Conservation (phyloP, 2,113 vertebrate genomes). For the Catharus bicknelli region DNA sequence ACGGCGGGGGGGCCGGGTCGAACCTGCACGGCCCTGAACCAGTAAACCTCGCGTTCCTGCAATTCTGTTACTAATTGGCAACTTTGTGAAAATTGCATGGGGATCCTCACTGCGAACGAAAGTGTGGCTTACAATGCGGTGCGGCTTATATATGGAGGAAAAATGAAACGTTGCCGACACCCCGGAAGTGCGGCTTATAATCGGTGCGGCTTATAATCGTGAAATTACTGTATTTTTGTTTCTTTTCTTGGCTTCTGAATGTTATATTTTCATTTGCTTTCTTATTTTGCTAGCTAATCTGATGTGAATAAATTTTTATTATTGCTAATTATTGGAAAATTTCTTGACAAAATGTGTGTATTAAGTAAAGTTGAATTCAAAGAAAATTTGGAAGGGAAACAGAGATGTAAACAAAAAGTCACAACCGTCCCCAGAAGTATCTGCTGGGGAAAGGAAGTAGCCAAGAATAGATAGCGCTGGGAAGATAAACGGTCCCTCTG, state of each 20-base stretch:
- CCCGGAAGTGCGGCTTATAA: too few relatives aligned
- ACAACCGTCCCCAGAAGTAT: not conserved
- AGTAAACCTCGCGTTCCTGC: too few relatives aligned
- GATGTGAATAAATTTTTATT: not conserved
- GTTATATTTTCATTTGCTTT: not conserved
- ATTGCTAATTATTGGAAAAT: not conserved
- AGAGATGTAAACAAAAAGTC: not conserved
- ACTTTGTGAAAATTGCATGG: too few relatives aligned
- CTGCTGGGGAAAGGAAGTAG: not conserved
- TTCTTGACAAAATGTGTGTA: not conserved
- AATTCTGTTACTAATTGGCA: too few relatives aligned
- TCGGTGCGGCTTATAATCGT: too few relatives aligned
- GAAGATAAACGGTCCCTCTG: not conserved
- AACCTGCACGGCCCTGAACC: too few relatives aligned
- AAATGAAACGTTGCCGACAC: too few relatives aligned
- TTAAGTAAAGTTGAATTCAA: not conserved
- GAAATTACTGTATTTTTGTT: not conserved
- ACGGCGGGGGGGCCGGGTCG: too few relatives aligned
- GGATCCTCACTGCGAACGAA: too few relatives aligned
- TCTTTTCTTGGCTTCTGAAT: not conserved
- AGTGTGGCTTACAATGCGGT: too few relatives aligned
- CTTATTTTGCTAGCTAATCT: not conserved
- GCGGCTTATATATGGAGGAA: too few relatives aligned
- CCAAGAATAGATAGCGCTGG: not conserved
- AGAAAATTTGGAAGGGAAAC: not conserved